These are phyloP conservation scores for Phyllopteryx taeniolatus DNA, from an alignment of 2,113 vertebrate genomes.

Conservation along the genomic window DNA sequence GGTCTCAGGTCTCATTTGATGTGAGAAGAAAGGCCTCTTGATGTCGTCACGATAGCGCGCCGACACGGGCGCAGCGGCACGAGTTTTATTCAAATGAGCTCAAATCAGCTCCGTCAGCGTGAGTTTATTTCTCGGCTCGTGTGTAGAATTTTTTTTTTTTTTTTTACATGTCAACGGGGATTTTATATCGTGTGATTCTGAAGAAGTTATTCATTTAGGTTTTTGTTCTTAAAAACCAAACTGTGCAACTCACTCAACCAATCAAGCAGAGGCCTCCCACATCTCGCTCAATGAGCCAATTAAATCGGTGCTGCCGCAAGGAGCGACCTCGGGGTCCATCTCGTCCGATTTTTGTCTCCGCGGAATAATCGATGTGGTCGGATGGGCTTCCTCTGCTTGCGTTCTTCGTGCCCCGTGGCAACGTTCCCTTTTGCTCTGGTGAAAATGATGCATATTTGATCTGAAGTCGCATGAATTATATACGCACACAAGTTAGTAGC, in stretches of 20 bases:
- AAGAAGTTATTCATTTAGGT: too few species aligned
- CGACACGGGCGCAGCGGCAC: too few species aligned
- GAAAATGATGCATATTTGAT: slow-evolving; percentile 54
- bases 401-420: neutral
- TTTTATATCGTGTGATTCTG: too few species aligned
- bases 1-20: neutral
- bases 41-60: too few species aligned
- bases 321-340: slow-evolving; percentile 36
- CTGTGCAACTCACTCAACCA: slow-evolving; percentile 47
- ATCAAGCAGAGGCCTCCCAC: slow-evolving; percentile 54
- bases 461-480: slow-evolving; percentile 59
- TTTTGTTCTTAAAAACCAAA: too few species aligned
- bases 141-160: too few species aligned
- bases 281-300: slow-evolving; percentile 60
- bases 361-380: neutral
- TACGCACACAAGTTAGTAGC: slow-evolving; percentile 38
- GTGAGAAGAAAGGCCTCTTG: neutral
- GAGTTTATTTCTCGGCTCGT: too few species aligned
- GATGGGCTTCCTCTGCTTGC: neutral
- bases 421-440: slow-evolving; percentile 22
- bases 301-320: slow-evolving; percentile 57
- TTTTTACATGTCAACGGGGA: too few species aligned
- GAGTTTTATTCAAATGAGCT: too few species aligned
- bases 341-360: slow-evolving; percentile 16
- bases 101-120: too few species aligned